phyloP scores from a whole-genome alignment of 2,888 invertebrate species.

The Ariolimax columbianus region DNA sequence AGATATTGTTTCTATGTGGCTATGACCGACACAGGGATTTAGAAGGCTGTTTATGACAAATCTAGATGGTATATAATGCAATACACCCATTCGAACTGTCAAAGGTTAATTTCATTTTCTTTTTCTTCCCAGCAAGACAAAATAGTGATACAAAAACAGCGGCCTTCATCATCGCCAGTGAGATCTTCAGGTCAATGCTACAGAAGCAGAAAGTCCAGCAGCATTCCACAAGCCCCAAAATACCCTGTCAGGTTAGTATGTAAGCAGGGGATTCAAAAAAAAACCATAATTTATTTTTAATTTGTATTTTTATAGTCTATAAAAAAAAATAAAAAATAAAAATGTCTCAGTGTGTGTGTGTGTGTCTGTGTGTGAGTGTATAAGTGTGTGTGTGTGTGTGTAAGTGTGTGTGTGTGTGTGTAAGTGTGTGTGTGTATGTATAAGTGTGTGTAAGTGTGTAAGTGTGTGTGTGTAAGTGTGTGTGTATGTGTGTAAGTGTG shows the following conservation, averaged over 20 bases:
- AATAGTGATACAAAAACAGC: background rate
- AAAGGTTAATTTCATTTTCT: background rate
- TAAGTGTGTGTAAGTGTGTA: background rate
- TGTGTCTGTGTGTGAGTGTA: background rate
- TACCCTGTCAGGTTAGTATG: too few species aligned
- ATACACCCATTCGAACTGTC: background rate
- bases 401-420: too few species aligned
- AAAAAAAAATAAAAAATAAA: too few species aligned
- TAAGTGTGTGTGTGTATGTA: background rate
- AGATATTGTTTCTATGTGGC: background rate
- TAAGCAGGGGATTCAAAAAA: background rate
- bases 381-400: background rate
- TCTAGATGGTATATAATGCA: too few species aligned
- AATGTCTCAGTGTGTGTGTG: background rate
- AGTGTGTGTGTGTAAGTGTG: background rate
- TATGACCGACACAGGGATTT: background rate
- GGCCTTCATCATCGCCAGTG: constrained; percentile 27
- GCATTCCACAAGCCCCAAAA: background rate
- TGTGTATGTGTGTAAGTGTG: background rate
- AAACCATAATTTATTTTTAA: background rate
- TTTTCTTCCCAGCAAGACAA: background rate
- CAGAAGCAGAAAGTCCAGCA: background rate
- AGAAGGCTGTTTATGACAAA: background rate
- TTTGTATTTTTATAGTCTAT: too few species aligned
- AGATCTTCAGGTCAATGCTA: constrained; percentile 18